A percentile compares a stretch with the other conserved stretches of the same genome.
Evolutionary conservation across 2,113 vertebrate genomes (phyloP).

Genomic region (Labrus mixtus): DNA sequence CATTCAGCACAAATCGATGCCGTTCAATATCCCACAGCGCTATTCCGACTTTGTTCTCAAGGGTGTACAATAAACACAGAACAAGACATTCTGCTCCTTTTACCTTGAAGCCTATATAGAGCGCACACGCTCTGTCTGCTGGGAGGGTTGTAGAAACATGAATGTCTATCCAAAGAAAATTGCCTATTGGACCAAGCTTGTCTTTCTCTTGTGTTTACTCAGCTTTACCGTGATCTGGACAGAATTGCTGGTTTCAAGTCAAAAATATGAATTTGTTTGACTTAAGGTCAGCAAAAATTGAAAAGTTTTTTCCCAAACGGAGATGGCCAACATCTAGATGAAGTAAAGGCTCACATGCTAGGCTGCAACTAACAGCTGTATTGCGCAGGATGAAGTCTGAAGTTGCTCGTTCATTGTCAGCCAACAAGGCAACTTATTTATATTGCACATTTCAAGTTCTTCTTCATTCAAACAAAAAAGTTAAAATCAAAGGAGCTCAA

Average conservation of each 20-base stretch:
- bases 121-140: not conserved
- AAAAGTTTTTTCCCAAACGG: not conserved
- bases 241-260: not conserved
- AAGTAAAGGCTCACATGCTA: not conserved
- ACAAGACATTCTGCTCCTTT: conserved; percentile 31
- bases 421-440: too few relatives aligned
- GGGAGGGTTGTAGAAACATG: not conserved
- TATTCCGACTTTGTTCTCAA: conserved; percentile 45
- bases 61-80: conserved; percentile 38
- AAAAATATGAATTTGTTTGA: not conserved
- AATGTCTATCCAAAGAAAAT: conserved; percentile 33
- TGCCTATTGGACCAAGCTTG: conserved; percentile 13
- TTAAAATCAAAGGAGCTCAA: too few relatives aligned
- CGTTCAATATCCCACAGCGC: conserved; percentile 28
- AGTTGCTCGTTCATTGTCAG: not conserved
- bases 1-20: conserved; percentile 58
- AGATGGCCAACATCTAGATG: not conserved
- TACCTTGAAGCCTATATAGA: not conserved
- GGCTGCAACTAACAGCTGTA: not conserved
- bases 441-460: too few relatives aligned
- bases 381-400: not conserved
- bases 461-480: too few relatives aligned
- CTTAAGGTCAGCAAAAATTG: not conserved
- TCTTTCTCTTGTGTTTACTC: conserved; percentile 21
- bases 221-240: not conserved